Evolutionary conservation across 1,140 invertebrate genomes (phyloP).

Genomic region (Potamilus streckersoni): DNA sequence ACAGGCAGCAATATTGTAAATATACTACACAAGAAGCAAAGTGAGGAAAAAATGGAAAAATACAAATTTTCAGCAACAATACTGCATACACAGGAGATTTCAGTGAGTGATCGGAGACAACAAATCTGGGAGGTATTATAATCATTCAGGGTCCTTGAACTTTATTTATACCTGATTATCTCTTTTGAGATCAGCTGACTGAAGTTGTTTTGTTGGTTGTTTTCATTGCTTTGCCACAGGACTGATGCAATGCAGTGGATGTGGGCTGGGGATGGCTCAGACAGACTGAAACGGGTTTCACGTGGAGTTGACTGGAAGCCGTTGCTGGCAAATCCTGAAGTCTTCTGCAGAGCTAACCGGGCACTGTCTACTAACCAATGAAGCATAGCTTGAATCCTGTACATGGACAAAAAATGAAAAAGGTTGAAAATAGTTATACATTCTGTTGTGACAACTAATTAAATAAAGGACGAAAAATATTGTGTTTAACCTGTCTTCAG

Average conservation of each 20-base stretch:
- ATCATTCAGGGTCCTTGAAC: not conserved
- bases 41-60: too few relatives aligned
- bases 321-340: slow-evolving; percentile 34
- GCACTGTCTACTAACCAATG: slow-evolving; percentile 75
- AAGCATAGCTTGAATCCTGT: slow-evolving; percentile 73
- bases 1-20: too few relatives aligned
- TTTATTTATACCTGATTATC: slow-evolving; percentile 55
- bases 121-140: too few relatives aligned
- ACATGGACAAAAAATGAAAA: slow-evolving; percentile 9
- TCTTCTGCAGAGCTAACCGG: slow-evolving; percentile 57
- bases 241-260: slow-evolving; percentile 82
- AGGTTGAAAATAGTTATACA: not conserved
- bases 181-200: slow-evolving; percentile 53
- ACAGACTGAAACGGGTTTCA: slow-evolving; percentile 29
- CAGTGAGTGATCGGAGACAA: too few relatives aligned
- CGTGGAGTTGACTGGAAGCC: slow-evolving; percentile 58
- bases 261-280: slow-evolving; percentile 67
- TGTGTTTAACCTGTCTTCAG: too few relatives aligned
- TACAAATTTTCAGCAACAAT: too few relatives aligned
- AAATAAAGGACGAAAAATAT: too few relatives aligned
- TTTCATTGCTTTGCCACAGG: slow-evolving; percentile 81
- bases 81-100: too few relatives aligned
- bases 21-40: too few relatives aligned
- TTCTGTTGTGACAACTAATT: too few relatives aligned
- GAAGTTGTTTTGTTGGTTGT: slow-evolving; percentile 70